Percentiles rank a stretch among this genome's conserved stretches.
These are phyloP conservation scores for Dipodomys spectabilis DNA, from an alignment of 2,113 vertebrate species.

Conservation along the genomic window DNA sequence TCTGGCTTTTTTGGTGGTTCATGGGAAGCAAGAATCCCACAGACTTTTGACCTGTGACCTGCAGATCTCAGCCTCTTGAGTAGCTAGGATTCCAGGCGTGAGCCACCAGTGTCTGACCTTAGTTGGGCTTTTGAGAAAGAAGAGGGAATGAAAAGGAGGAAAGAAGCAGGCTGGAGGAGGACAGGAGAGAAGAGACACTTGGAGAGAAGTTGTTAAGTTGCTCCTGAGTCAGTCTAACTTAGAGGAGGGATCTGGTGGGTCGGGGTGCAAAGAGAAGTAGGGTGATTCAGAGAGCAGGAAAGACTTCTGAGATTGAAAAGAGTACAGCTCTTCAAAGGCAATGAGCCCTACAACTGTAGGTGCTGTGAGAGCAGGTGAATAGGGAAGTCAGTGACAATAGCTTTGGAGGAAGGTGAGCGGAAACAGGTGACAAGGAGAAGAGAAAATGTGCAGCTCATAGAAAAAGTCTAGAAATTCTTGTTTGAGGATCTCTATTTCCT, in stretches of 20 bases:
- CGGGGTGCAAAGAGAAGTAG: neutral
- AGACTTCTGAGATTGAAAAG: neutral
- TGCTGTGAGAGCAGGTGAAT: neutral
- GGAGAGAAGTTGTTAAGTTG: neutral
- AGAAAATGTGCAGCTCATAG: neutral
- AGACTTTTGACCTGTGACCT: too few species aligned
- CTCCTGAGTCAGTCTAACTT: neutral
- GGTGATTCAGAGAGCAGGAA: neutral
- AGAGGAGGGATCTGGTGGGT: neutral
- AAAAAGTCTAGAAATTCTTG: neutral
- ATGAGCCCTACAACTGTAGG: neutral
- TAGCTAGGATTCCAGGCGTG: too few species aligned
- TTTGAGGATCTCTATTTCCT: neutral
- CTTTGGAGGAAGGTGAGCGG: neutral
- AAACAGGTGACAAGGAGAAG: too few species aligned
- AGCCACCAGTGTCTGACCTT: too few species aligned
- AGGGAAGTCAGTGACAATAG: neutral
- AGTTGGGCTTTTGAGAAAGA: neutral
- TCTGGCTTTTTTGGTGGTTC: too few species aligned
- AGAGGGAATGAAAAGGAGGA: neutral
- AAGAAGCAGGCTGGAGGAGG: neutral
- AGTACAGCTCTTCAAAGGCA: neutral
- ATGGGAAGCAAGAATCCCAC: too few species aligned
- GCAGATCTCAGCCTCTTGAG: too few species aligned
- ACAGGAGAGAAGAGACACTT: neutral